Conservation (phyloP, 2,113 vertebrate species). For the Myiagra hebetior region DNA sequence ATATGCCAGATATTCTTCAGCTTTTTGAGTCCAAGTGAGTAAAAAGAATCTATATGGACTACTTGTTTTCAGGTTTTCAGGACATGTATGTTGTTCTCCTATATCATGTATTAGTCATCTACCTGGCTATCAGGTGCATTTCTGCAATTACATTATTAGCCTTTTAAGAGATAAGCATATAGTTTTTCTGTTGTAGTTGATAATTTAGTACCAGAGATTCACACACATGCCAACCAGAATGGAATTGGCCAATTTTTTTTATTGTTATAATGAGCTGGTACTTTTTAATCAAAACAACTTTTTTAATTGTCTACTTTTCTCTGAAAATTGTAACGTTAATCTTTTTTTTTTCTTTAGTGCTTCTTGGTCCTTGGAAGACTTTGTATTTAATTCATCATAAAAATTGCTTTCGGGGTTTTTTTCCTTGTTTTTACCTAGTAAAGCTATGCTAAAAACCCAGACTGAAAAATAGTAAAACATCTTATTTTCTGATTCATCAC, state of each 20-base stretch:
- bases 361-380: not conserved
- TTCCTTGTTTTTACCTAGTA: not conserved
- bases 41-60: not conserved
- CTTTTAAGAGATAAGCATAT: not conserved
- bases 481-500: not conserved
- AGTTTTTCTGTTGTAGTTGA: not conserved
- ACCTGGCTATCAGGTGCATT: not conserved
- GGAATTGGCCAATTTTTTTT: not conserved
- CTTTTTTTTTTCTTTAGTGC: not conserved
- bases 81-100: not conserved
- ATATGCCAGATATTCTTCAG: slow-evolving; percentile 79
- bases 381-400: not conserved
- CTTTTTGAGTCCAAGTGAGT: slow-evolving; percentile 87
- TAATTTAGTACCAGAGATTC: not conserved
- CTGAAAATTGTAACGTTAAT: not conserved
- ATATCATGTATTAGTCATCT: not conserved
- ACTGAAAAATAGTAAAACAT: not conserved
- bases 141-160: not conserved
- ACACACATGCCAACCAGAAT: not conserved
- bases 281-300: not conserved
- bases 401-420: not conserved
- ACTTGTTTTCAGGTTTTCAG: not conserved
- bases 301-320: not conserved
- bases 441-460: not conserved
- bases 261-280: not conserved